These are phyloP conservation scores for Serilophus lunatus DNA, from an alignment of 2,113 vertebrate genomes.

Conservation along the genomic window DNA sequence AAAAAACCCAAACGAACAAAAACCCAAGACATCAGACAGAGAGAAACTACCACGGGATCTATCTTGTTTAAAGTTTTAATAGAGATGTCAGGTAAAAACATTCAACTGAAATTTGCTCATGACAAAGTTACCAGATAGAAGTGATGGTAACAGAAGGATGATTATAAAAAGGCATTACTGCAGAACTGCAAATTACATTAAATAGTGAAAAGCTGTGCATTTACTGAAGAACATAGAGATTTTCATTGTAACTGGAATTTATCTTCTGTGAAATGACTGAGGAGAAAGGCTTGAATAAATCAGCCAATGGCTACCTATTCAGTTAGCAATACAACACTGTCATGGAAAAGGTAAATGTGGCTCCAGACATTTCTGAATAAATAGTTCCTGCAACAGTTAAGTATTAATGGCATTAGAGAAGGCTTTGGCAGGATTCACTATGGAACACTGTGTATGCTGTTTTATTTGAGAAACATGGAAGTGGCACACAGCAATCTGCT, in stretches of 20 bases:
- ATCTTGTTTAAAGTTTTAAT: background rate
- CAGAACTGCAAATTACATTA: background rate
- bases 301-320: background rate
- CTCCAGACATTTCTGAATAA: background rate
- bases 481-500: accelerated
- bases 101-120: background rate
- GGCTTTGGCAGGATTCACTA: background rate
- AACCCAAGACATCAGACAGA: background rate
- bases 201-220: background rate
- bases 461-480: background rate
- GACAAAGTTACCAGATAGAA: background rate
- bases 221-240: background rate
- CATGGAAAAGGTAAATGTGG: background rate
- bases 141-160: background rate
- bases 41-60: background rate
- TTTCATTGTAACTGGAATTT: background rate
- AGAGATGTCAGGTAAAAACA: background rate
- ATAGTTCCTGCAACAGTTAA: background rate
- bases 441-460: accelerated
- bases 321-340: background rate
- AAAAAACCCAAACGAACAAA: background rate
- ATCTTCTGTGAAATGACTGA: background rate
- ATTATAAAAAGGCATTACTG: background rate
- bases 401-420: background rate
- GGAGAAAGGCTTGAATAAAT: background rate